Conservation (phyloP, 2,888 invertebrate species). For the Xylota sylvarum region DNA sequence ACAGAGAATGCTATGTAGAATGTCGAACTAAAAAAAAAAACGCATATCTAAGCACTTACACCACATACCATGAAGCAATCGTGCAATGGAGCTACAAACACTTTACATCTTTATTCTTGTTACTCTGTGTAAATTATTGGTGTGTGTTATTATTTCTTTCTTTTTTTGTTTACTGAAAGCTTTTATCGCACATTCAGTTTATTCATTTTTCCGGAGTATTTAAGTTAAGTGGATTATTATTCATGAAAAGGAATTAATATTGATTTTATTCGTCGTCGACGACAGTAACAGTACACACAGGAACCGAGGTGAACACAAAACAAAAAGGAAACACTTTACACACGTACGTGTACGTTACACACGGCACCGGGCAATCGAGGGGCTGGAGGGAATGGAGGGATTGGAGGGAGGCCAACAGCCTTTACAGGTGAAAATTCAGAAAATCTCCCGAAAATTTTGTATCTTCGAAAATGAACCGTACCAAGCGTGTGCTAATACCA, state of each 20-base stretch:
- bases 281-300: constrained; percentile 29
- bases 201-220: constrained; percentile 63
- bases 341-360: constrained; percentile 28
- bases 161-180: constrained; percentile 38
- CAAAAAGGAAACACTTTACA: constrained; percentile 35
- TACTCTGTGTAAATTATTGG: constrained; percentile 17
- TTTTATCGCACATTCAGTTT: constrained; percentile 64
- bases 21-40: constrained; percentile 21
- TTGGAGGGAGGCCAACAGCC: not conserved
- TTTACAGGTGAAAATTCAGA: constrained; percentile 32
- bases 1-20: not conserved
- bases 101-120: constrained; percentile 41
- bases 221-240: constrained; percentile 72
- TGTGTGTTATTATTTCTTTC: constrained; percentile 11
- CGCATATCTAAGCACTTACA: constrained; percentile 40
- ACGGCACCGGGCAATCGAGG: not conserved
- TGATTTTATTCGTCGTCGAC: constrained; percentile 48
- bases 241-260: constrained; percentile 73
- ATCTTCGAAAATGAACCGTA: not conserved
- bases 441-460: not conserved
- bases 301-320: constrained; percentile 1
- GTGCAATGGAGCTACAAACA: constrained; percentile 4
- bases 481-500: constrained; percentile 20
- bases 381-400: too few relatives aligned
- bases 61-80: constrained; percentile 3